Percentiles rank a stretch among this genome's conserved stretches.
These are phyloP conservation scores for Agrotis segetum DNA, from an alignment of 2,888 invertebrate genomes.

Conservation along the genomic window DNA sequence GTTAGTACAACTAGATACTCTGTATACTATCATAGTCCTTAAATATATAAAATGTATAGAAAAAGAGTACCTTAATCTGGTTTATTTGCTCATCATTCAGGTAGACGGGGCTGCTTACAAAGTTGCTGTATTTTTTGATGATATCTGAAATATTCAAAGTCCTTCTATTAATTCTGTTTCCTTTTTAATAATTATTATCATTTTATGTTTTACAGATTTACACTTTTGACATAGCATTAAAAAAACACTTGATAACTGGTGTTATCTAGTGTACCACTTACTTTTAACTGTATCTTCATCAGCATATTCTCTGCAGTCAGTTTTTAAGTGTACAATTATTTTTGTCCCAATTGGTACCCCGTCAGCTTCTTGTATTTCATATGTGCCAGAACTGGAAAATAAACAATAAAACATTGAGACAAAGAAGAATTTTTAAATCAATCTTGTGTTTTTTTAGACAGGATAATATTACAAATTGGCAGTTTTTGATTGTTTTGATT, in stretches of 20 bases:
- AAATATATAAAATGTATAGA: not conserved
- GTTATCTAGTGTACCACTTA: conserved; percentile 67
- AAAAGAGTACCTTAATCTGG: conserved; percentile 93
- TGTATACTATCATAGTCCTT: too few species aligned
- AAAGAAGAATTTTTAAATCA: not conserved
- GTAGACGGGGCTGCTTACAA: conserved; percentile 98
- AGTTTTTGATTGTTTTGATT: too few species aligned
- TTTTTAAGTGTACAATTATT: conserved; percentile 97
- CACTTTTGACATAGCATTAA: not conserved
- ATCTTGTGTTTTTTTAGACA: not conserved
- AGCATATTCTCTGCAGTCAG: conserved; percentile 96
- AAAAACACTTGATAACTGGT: not conserved
- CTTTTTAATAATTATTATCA: not conserved
- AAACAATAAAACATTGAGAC: not conserved
- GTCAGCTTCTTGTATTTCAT: conserved; percentile 96
- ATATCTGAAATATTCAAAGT: conserved; percentile 91
- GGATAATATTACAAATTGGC: not conserved
- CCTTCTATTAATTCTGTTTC: not conserved
- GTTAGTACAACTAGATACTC: conserved; percentile 7
- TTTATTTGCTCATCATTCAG: conserved; percentile 97
- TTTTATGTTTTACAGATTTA: not conserved
- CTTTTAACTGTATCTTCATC: conserved; percentile 96
- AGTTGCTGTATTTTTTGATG: conserved; percentile 99
- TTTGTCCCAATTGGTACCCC: conserved; percentile 97
- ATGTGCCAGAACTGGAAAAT: conserved; percentile 94